Percentiles rank a stretch among this genome's conserved stretches.
phyloP scores from a whole-genome alignment of 2,888 invertebrate genomes.

The Melanophora roralis region DNA sequence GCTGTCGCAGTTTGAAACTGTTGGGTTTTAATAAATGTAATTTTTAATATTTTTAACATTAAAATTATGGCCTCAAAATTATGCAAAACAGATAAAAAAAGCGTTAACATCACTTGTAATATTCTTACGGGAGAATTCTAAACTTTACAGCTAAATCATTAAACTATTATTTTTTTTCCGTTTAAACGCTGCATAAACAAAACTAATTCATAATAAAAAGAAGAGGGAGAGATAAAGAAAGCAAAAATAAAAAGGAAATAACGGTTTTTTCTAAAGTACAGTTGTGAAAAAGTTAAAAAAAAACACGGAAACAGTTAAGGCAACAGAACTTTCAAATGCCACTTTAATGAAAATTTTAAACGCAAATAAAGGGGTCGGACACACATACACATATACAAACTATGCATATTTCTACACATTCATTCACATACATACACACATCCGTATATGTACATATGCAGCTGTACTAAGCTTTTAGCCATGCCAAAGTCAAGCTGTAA shows the following conservation, averaged over 20 bases:
- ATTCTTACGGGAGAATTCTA: constrained; percentile 50
- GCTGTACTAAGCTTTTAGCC: constrained; percentile 16
- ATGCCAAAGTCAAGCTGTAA: constrained; percentile 35
- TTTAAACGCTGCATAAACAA: constrained; percentile 44
- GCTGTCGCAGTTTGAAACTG: neutral
- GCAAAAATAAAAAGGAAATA: constrained; percentile 27
- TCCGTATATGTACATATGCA: neutral
- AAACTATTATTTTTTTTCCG: constrained; percentile 42
- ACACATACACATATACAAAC: constrained; percentile 43
- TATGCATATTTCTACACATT: too few relatives aligned
- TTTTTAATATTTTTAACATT: constrained; percentile 42
- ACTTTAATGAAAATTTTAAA: constrained; percentile 61
- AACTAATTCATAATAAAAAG: constrained; percentile 11
- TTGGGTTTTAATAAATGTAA: constrained; percentile 31
- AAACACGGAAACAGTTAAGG: constrained; percentile 61
- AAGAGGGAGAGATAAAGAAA: neutral
- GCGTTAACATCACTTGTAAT: constrained; percentile 50
- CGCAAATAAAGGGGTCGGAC: constrained; percentile 48
- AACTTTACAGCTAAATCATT: constrained; percentile 61
- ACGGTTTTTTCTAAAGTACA: constrained; percentile 35
- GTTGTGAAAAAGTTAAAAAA: constrained; percentile 42
- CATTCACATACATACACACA: neutral
- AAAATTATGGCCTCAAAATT: constrained; percentile 39
- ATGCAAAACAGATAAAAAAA: constrained; percentile 44
- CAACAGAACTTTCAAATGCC: constrained; percentile 60